phyloP scores from a whole-genome alignment of 1,140 invertebrate species.

The Zaprionus nigranus region DNA sequence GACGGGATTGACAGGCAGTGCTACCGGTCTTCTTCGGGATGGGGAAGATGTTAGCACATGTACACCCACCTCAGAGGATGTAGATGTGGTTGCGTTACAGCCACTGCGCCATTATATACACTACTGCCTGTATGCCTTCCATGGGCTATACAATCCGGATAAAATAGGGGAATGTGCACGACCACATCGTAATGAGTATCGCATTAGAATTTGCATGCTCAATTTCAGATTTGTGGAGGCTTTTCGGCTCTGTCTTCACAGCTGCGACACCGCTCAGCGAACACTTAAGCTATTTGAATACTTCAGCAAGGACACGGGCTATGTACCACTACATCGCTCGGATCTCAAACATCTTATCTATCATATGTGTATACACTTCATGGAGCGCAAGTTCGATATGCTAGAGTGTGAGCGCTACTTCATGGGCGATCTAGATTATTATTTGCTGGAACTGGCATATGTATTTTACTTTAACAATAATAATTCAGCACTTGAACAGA shows the following conservation, averaged over 20 bases:
- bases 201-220: constrained; percentile 80
- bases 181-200: constrained; percentile 74
- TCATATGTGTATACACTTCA: constrained; percentile 77
- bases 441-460: constrained; percentile 80
- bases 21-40: constrained; percentile 30
- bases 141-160: constrained; percentile 85
- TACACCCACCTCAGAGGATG: constrained; percentile 50
- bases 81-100: constrained; percentile 55
- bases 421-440: constrained; percentile 80
- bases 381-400: constrained; percentile 75
- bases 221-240: constrained; percentile 83
- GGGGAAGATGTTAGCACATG: constrained; percentile 58
- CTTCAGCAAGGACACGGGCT: constrained; percentile 84
- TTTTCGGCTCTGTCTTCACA: constrained; percentile 74
- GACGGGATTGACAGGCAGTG: background rate
- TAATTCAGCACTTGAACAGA: constrained; percentile 79
- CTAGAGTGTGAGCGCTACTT: constrained; percentile 80
- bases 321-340: constrained; percentile 75
- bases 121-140: constrained; percentile 86
- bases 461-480: constrained; percentile 84
- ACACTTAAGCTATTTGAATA: constrained; percentile 83
- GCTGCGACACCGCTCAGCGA: constrained; percentile 63
- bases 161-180: constrained; percentile 84
- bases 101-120: constrained; percentile 85
- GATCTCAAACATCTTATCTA: constrained; percentile 84